These are phyloP conservation scores for Origma solitaria DNA, from an alignment of 2,113 vertebrate species.

Conservation along the genomic window DNA sequence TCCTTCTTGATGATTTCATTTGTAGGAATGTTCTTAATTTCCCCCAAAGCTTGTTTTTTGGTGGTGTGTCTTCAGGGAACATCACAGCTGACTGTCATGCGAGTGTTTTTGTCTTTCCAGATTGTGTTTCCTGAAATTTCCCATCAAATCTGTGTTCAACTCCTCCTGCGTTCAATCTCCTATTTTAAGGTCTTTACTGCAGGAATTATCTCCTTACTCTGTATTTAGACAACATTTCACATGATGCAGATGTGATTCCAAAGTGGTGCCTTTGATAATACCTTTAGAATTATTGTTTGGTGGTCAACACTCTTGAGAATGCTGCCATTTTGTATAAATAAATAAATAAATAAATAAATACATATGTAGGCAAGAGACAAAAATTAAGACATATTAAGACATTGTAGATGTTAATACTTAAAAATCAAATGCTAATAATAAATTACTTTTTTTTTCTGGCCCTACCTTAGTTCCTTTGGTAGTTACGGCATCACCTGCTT, in stretches of 20 bases:
- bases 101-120: not conserved
- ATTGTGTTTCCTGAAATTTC: not conserved
- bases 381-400: not conserved
- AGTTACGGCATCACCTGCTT: not conserved
- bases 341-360: too few relatives aligned
- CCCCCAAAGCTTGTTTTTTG: not conserved
- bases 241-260: not conserved
- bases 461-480: not conserved
- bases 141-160: not conserved
- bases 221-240: not conserved
- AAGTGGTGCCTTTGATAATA: not conserved
- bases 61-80: not conserved
- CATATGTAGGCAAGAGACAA: not conserved
- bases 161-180: not conserved
- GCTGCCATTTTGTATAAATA: not conserved
- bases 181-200: not conserved
- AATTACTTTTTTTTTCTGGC: not conserved
- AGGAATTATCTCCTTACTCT: not conserved
- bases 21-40: not conserved
- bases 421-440: not conserved
- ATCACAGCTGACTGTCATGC: not conserved
- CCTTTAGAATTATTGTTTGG: not conserved
- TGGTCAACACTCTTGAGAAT: not conserved
- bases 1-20: not conserved
- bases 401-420: not conserved